Evolutionary conservation across 1,140 invertebrate species (phyloP).

Genomic region (Pseudomyrmex dendroicus): DNA sequence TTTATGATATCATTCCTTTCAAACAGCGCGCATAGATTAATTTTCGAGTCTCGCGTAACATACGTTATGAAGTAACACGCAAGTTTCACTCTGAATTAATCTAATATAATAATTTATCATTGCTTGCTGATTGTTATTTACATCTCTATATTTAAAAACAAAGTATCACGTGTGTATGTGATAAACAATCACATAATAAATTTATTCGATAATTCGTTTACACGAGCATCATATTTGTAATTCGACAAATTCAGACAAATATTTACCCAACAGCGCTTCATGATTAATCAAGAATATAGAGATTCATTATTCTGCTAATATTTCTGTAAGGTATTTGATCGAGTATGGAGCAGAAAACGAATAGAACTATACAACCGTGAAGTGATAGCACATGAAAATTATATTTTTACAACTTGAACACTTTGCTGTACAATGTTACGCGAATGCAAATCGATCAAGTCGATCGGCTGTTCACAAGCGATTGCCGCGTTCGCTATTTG

Average conservation of each 20-base stretch:
- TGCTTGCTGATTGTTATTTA: constrained; percentile 15
- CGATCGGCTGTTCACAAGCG: no score
- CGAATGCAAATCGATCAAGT: no score
- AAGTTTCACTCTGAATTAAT: neutral
- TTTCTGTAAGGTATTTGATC: no score
- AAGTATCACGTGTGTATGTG: neutral
- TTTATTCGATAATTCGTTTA: constrained; percentile 4
- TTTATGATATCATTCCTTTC: neutral
- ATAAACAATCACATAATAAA: neutral
- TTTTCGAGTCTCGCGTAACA: neutral
- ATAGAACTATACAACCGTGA: no score
- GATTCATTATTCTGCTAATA: neutral
- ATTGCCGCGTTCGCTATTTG: no score
- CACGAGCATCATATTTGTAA: neutral
- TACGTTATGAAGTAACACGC: neutral
- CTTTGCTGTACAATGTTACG: no score
- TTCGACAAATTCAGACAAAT: neutral
- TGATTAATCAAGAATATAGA: neutral
- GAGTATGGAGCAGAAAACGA: no score
- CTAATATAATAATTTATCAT: neutral
- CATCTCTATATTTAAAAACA: neutral
- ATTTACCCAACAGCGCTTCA: no score
- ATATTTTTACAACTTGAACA: no score
- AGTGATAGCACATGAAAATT: no score
- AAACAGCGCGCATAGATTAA: neutral